Evolutionary conservation across 2,797 vertebrate species (phyloP).

Genomic region (Ambastaia sidthimunki): DNA sequence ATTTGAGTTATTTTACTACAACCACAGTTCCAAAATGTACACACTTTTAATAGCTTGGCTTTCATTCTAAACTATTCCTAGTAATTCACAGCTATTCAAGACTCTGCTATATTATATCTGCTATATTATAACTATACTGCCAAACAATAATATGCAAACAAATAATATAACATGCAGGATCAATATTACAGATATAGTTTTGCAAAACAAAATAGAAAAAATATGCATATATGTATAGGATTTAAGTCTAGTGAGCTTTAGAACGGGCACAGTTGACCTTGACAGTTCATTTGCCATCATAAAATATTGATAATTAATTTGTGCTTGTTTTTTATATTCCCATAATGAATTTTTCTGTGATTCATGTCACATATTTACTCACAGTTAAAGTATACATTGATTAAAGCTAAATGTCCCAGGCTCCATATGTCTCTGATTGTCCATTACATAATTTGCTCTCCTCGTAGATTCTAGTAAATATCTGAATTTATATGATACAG

Average conservation of each 20-base stretch:
- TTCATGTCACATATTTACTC: conserved; percentile 37
- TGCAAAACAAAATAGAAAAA: background rate
- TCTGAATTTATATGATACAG: conserved; percentile 5
- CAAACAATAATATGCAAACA: background rate
- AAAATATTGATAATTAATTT: background rate
- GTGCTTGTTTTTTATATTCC: conserved; percentile 38
- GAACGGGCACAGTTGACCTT: background rate
- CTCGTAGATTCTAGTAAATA: conserved; percentile 24
- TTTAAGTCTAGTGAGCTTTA: background rate
- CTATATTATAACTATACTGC: no score
- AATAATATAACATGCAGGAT: no score
- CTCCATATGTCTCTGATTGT: conserved; percentile 52
- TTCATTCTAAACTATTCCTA: background rate
- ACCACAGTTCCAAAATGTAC: background rate
- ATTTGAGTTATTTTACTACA: background rate
- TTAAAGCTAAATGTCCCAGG: conserved; percentile 23
- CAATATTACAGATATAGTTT: background rate
- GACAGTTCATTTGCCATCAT: conserved; percentile 18
- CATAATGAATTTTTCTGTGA: conserved; percentile 33
- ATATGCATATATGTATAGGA: background rate
- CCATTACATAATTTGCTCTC: conserved; percentile 35
- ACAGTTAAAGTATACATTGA: conserved; percentile 15
- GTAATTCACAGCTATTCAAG: background rate
- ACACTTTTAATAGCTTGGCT: background rate
- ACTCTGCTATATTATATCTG: background rate